Evolutionary conservation across 2,113 vertebrate genomes (phyloP), one percentile per base, ranked within the genome.

Genomic region (Upupa epops): DNA sequence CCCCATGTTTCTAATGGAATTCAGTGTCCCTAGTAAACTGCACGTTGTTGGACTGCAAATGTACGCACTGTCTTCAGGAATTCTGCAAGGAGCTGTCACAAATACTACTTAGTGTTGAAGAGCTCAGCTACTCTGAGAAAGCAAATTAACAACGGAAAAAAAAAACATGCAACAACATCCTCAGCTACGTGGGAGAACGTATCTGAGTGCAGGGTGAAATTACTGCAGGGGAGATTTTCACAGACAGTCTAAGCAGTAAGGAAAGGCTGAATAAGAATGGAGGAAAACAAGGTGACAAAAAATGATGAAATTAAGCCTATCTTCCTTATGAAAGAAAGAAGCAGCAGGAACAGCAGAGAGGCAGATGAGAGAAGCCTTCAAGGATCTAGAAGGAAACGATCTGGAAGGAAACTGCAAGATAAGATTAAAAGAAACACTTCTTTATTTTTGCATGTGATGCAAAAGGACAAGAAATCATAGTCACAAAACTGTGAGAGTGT

Each of bases 131-230:
- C 31, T 36, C 20, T 42, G 32, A 65, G 66, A 87, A 87, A 85
- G 55, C 28, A 82, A 61, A 84, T 0, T 1, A 94, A 48, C 9
- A 58, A 49, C 76, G 82, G 9, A 69, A 66, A 91, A 69, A 66
- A 91, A 78, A 80, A 25, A 2, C 31, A 66, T 16, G 4, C 46
- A 66, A 34, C 29, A 17, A 34, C 29, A 17, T 18, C 46, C 71
- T 20, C 34, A 64, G 45, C n/a, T 86, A 72, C 0, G 1, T 8
- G 28, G 51, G 63, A 89, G 31, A 82, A 68, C 31, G 87, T 49
- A 55, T 1, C 0, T 8, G 45, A 91, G 78, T 1, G 0, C 1
- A 25, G 56, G n/a, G n/a, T 68, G 16, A 89, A 82, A 71, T 16
- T 60, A 66, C n/a, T 1, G 0, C 24, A 73, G 46, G 21, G 29